A percentile compares a stretch with the other conserved stretches of the same genome.
These are phyloP conservation scores for Asteroscopus sphinx DNA, from an alignment of 2,888 invertebrate genomes.

Conservation along the genomic window DNA sequence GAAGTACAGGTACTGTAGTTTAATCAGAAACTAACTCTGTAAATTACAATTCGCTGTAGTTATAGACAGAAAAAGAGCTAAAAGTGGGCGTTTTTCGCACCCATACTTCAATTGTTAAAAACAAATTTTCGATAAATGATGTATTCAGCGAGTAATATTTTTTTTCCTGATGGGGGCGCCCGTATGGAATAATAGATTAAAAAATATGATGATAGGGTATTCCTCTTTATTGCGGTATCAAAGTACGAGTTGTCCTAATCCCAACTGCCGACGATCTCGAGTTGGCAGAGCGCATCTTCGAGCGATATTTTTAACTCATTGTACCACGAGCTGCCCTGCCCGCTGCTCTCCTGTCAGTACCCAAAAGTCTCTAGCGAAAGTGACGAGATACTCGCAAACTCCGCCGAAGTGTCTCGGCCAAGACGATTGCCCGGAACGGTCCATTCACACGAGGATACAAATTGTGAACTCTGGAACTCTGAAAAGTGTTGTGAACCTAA, in stretches of 20 bases:
- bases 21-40: no score
- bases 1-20: no score
- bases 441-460: slow-evolving; percentile 47
- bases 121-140: no score
- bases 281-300: slow-evolving; percentile 89
- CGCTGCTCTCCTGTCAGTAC: slow-evolving; percentile 83
- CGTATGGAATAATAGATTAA: slow-evolving; percentile 50
- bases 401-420: slow-evolving; percentile 63
- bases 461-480: slow-evolving; percentile 57
- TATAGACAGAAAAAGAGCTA: no score
- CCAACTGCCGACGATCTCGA: slow-evolving; percentile 75
- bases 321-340: slow-evolving; percentile 84
- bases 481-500: slow-evolving; percentile 60
- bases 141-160: no score
- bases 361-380: slow-evolving; percentile 82
- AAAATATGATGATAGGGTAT: slow-evolving; percentile 62
- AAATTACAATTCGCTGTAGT: no score
- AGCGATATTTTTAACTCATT: slow-evolving; percentile 90
- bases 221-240: slow-evolving; percentile 73
- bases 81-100: no score
- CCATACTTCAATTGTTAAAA: no score
- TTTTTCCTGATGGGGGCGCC: no score
- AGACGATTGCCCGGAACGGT: slow-evolving; percentile 54
- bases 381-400: slow-evolving; percentile 74
- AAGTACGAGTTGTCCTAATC: slow-evolving; percentile 84